Evolutionary conservation across 2,888 invertebrate genomes (phyloP), one percentile per base, ranked within the genome.

Genomic region (Amblyjoppa proteus): DNA sequence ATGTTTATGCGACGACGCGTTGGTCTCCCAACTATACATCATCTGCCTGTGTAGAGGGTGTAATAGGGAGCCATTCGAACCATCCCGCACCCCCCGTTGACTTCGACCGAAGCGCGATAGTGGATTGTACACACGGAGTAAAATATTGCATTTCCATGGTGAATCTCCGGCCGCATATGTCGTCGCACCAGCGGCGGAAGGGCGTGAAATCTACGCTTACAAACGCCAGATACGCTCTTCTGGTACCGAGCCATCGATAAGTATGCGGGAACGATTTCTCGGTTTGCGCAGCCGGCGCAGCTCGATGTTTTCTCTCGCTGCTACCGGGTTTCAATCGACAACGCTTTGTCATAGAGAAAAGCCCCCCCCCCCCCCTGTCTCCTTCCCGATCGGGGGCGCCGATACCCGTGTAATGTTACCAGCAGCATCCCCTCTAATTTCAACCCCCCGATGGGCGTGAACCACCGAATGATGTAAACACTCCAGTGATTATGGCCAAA

Each of bases 401-500:
- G 51, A 79, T 79, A 74, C 61, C 78, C n/a, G 25, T 56, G 38
- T 69, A 49, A 74, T 53, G 70, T 75, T 53, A 70, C 61, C 49
- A 68, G 34, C 61, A 80, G 58, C 61, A 83, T 81, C 85, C 85
- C 85, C 64, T 68, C 70, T 74, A 86, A 86, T 86, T 83, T 78
- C 31, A 73, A 73, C 53, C 77, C 83, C 73, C 76, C 69, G 31
- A 74, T 83, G 80, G 85, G 85, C 85, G 83, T 86, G 83, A 86
- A 86, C 83, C 85, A 81, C 77, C 56, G 74, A 86, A 86, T 28
- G 73, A 81, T 86, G 85, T 86, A 86, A 86, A 86, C 83, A 86
- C 85, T 83, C 83, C 77, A 81, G 61, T 56, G 73, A 83, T 86
- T 75, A 79, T 56, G 20, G 51, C 38, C 20, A 20, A 68, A 53